A percentile compares a stretch with the other conserved stretches of the same genome.
phyloP scores from a whole-genome alignment of 2,888 invertebrate species.

The Hipparchia sbordonii region DNA sequence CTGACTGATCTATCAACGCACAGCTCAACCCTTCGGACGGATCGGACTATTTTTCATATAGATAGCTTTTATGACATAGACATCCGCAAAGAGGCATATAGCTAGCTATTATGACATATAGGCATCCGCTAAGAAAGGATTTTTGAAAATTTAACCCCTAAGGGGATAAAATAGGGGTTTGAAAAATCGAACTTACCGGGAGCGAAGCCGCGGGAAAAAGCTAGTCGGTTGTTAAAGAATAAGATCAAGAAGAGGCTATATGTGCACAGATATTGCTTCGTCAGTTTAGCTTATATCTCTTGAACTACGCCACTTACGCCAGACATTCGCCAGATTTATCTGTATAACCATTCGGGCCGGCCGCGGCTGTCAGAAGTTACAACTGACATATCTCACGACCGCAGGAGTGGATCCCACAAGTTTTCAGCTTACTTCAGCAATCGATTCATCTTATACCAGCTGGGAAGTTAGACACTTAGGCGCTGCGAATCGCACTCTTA shows the following conservation, averaged over 20 bases:
- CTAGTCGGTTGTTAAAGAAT: too few species aligned
- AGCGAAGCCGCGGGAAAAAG: not conserved
- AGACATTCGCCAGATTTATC: slow-evolving; percentile 19
- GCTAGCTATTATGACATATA: too few species aligned
- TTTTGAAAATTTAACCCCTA: too few species aligned
- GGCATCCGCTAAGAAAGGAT: too few species aligned
- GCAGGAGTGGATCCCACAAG: slow-evolving; percentile 28
- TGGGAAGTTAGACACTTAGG: slow-evolving; percentile 11
- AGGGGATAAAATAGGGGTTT: too few species aligned
- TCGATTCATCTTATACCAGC: slow-evolving; percentile 20
- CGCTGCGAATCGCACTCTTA: not conserved
- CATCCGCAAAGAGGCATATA: too few species aligned
- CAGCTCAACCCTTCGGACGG: too few species aligned
- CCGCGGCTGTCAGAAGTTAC: slow-evolving; percentile 31
- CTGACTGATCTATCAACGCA: too few species aligned
- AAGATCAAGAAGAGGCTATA: too few species aligned
- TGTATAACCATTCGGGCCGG: slow-evolving; percentile 8
- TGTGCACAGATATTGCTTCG: slow-evolving; percentile 3
- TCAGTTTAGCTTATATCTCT: slow-evolving; percentile 14
- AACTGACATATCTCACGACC: slow-evolving; percentile 31
- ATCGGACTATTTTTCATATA: too few species aligned
- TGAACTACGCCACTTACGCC: not conserved
- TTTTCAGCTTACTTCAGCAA: slow-evolving; percentile 34
- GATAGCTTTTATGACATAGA: too few species aligned
- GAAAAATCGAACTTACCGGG: not conserved